A percentile compares a stretch with the other conserved stretches of the same genome.
phyloP scores from a whole-genome alignment of 1,140 invertebrate species.

The Drosophila simulans region DNA sequence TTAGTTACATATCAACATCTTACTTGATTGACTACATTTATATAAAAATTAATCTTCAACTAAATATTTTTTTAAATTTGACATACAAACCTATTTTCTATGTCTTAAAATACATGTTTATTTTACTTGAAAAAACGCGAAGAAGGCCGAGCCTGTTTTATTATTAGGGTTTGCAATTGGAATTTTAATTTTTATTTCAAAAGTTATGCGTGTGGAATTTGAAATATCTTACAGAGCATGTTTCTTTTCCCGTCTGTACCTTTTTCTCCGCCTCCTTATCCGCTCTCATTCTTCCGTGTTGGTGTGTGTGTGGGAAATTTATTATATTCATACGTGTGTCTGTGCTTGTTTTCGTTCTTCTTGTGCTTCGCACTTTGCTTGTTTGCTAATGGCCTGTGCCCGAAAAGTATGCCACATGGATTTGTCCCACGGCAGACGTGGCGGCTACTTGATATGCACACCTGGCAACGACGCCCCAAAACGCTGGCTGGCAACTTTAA shows the following conservation, averaged over 20 bases:
- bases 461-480: conserved; percentile 54
- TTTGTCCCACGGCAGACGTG: conserved; percentile 37
- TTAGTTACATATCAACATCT: no score
- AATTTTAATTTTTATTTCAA: conserved; percentile 72
- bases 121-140: no score
- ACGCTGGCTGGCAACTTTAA: conserved; percentile 48
- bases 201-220: conserved; percentile 73
- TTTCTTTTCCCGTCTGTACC: conserved; percentile 4
- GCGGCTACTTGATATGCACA: conserved; percentile 78
- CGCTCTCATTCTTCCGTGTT: conserved; percentile 45
- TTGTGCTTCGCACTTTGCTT: conserved; percentile 26
- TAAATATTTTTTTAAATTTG: not conserved
- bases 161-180: conserved; percentile 72
- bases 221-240: conserved; percentile 37
- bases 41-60: no score
- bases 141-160: conserved; percentile 50
- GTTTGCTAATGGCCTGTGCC: conserved; percentile 62
- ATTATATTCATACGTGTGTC: conserved; percentile 67
- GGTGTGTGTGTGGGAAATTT: conserved; percentile 49
- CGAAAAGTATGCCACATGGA: conserved; percentile 51
- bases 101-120: no score
- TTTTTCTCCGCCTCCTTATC: conserved; percentile 8
- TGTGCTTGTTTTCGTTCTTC: conserved; percentile 34
- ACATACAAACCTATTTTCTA: not conserved
- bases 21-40: not conserved